phyloP scores from a whole-genome alignment of 1,140 invertebrate genomes.

The Drosophila busckii region DNA sequence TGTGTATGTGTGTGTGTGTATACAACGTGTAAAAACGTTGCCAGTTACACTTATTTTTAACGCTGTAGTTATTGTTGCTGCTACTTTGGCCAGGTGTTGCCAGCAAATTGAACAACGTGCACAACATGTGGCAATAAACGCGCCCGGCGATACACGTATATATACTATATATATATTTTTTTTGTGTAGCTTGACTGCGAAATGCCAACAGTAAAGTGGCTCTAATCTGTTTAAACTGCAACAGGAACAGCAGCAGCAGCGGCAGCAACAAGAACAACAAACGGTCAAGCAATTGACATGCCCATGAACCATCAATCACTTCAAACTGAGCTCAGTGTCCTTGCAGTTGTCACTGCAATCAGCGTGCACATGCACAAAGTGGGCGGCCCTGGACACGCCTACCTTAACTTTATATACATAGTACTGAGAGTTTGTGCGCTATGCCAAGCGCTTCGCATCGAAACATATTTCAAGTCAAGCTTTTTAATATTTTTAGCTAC shows the following conservation, averaged over 20 bases:
- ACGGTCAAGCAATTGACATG: conserved; percentile 64
- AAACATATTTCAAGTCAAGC: no score
- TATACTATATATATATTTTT: not conserved
- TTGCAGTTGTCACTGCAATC: conserved; percentile 47
- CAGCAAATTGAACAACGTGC: conserved; percentile 63
- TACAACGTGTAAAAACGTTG: conserved; percentile 1
- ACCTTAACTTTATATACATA: not conserved
- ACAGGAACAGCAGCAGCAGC: conserved; percentile 19
- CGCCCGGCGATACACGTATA: conserved; percentile 11
- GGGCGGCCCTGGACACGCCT: not conserved
- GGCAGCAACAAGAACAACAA: conserved; percentile 29
- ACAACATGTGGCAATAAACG: conserved; percentile 66
- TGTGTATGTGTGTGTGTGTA: conserved; percentile 2
- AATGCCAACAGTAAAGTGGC: conserved; percentile 55
- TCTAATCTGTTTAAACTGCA: conserved; percentile 76
- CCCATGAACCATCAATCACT: conserved; percentile 72
- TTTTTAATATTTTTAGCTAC: no score
- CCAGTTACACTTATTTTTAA: no score
- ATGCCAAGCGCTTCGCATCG: no score
- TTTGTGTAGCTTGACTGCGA: conserved; percentile 16
- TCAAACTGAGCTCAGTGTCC: conserved; percentile 34
- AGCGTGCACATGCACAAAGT: conserved; percentile 28
- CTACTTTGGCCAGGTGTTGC: conserved; percentile 55
- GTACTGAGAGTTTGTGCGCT: not conserved
- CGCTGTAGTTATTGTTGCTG: conserved; percentile 4